Evolutionary conservation across 2,113 vertebrate species (phyloP), one percentile per base, ranked within the genome.

Genomic region (Zosterops japonicus): DNA sequence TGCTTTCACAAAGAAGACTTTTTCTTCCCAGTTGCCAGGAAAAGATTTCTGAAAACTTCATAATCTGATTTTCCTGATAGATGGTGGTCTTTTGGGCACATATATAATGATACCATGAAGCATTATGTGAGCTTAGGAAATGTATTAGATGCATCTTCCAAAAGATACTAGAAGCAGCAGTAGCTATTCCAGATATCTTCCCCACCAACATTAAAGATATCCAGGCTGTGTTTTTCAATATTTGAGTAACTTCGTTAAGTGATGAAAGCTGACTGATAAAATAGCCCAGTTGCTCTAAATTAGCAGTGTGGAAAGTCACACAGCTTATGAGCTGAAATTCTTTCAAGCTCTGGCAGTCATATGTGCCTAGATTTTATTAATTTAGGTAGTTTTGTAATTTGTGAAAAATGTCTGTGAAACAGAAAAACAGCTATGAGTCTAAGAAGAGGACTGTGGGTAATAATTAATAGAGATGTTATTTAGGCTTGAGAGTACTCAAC

Each of bases 401-500:
- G 59, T 81, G 78, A 81, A 80, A 95, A 93, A 86, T 86, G 49
- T 63, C 88, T 81, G 83, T 1, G 3, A 83, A 77, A 89, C 8
- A 21, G 65, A 78, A 90, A 68, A 95, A 25, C 92, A 95, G 68
- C 79, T 94, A 84, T 61, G 79, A 11, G 57, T 87, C 41, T 63
- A 93, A 41, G 57, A 22, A 90, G 78, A 83, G 55, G 29, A 78
- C 79, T 74, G 50, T 95, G 93, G 80, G 78, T 88, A 96, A 77
- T 94, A 94, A 92, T 84, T 96, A 96, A 89, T 93, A 92, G 87
- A 87, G 76, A 35, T 93, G 7, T 96, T 96, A 80, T 89, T 94
- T 87, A 71, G 86, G 14, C 44, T 60, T 91, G 81, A 94, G 82
- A 88, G 63, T 89, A 42, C 75, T 96, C 83, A 80, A 49, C 74